Conservation (phyloP, 2,888 invertebrate species). For the Clistopyga incitator region DNA sequence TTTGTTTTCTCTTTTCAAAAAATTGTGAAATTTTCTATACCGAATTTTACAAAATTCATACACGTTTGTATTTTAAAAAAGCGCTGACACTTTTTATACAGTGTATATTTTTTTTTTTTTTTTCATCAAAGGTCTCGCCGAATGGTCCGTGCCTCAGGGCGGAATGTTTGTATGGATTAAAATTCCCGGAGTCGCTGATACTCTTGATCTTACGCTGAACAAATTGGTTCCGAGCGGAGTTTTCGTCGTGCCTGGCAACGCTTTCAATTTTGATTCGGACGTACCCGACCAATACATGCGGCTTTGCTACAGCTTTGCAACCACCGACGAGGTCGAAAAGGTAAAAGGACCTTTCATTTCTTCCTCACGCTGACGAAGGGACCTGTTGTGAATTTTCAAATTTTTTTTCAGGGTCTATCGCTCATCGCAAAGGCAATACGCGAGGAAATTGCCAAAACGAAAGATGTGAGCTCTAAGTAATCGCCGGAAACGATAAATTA, state of each 20-base stretch:
- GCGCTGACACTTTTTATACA: not conserved
- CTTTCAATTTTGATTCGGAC: conserved; percentile 87
- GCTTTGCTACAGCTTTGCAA: conserved; percentile 89
- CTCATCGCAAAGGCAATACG: conserved; percentile 1
- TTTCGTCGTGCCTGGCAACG: conserved; percentile 90
- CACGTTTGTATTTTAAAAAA: no score
- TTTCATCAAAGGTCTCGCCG: conserved; percentile 86
- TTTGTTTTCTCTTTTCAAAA: no score
- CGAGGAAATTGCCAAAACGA: conserved; percentile 9
- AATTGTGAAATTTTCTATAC: no score
- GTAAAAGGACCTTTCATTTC: conserved; percentile 77
- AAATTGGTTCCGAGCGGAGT: conserved; percentile 88
- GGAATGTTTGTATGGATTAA: conserved; percentile 93
- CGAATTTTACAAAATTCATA: no score
- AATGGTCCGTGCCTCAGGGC: conserved; percentile 89
- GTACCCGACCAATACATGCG: conserved; percentile 88
- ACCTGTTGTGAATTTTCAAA: not conserved
- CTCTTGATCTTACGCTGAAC: conserved; percentile 88
- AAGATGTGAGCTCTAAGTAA: not conserved
- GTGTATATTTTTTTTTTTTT: not conserved
- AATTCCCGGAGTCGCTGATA: conserved; percentile 88
- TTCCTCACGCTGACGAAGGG: not conserved
- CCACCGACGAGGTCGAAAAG: conserved; percentile 87
- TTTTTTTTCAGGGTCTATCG: conserved; percentile 3
- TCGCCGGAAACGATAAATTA: not conserved